Conservation (phyloP, 2,113 vertebrate genomes). For the Lophochroa leadbeateri region DNA sequence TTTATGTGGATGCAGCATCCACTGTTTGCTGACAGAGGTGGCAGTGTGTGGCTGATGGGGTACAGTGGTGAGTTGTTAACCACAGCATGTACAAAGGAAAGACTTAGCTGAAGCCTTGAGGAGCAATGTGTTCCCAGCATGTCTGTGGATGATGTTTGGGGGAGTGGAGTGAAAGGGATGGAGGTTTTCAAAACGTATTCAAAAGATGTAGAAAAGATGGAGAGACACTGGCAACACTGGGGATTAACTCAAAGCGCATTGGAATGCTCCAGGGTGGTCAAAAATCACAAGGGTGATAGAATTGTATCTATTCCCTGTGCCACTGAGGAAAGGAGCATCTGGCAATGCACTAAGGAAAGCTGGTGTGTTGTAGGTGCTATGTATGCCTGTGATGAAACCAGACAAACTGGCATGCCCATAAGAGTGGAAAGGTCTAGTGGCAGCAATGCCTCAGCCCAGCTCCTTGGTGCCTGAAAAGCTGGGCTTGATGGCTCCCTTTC, state of each 20-base stretch:
- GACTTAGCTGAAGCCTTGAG: not conserved
- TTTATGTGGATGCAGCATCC: slow-evolving; percentile 9
- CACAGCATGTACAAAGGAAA: not conserved
- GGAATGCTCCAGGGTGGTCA: not conserved
- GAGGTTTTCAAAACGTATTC: not conserved
- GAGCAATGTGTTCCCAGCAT: not conserved
- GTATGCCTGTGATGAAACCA: not conserved
- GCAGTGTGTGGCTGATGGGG: not conserved
- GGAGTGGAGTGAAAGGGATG: not conserved
- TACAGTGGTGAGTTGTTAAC: not conserved
- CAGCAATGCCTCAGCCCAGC: not conserved
- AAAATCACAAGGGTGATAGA: not conserved
- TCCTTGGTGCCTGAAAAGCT: not conserved
- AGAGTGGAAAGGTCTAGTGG: not conserved
- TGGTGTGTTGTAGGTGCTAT: rapidly evolving
- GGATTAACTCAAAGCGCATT: not conserved
- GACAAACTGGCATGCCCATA: rapidly evolving
- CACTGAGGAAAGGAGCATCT: not conserved
- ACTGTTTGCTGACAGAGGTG: not conserved
- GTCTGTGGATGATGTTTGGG: not conserved
- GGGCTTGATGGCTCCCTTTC: not conserved
- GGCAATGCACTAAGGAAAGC: not conserved
- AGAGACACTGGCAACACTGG: not conserved
- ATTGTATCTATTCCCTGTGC: not conserved
- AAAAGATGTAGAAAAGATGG: not conserved